These are phyloP conservation scores for Euplexia lucipara DNA, from an alignment of 2,888 invertebrate species.

Conservation along the genomic window DNA sequence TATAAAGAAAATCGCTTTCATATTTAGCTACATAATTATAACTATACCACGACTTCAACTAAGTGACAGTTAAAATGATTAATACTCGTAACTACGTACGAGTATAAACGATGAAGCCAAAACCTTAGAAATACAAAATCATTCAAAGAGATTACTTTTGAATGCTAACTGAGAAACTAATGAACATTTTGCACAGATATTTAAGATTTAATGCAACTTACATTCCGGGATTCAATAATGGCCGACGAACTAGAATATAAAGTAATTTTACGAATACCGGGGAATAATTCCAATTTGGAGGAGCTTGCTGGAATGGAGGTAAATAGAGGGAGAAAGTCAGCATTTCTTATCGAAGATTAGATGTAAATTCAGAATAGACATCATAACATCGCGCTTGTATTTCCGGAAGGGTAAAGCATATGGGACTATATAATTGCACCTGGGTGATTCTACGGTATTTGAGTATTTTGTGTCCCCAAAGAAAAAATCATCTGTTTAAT, in stretches of 20 bases:
- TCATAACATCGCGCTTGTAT: too few species aligned
- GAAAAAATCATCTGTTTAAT: too few species aligned
- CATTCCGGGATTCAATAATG: conserved; percentile 43
- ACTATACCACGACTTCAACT: too few species aligned
- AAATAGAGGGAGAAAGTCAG: neutral
- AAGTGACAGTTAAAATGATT: too few species aligned
- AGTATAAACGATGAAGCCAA: neutral
- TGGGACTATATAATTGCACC: too few species aligned
- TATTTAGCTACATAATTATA: too few species aligned
- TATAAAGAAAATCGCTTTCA: too few species aligned
- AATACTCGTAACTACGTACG: too few species aligned
- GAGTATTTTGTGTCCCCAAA: too few species aligned
- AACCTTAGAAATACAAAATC: neutral
- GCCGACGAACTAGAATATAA: conserved; percentile 34
- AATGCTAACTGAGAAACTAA: conserved; percentile 12
- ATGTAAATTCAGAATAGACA: too few species aligned
- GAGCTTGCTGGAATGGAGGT: conserved; percentile 1
- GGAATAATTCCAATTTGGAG: conserved; percentile 47
- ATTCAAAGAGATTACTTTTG: conserved; percentile 14
- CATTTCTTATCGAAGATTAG: neutral
- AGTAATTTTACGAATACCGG: conserved; percentile 41
- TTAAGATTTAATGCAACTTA: conserved; percentile 40
- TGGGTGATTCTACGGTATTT: too few species aligned
- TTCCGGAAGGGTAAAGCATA: too few species aligned
- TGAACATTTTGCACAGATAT: conserved; percentile 33